phyloP scores from a whole-genome alignment of 2,113 vertebrate genomes.

The Calonectris borealis region DNA sequence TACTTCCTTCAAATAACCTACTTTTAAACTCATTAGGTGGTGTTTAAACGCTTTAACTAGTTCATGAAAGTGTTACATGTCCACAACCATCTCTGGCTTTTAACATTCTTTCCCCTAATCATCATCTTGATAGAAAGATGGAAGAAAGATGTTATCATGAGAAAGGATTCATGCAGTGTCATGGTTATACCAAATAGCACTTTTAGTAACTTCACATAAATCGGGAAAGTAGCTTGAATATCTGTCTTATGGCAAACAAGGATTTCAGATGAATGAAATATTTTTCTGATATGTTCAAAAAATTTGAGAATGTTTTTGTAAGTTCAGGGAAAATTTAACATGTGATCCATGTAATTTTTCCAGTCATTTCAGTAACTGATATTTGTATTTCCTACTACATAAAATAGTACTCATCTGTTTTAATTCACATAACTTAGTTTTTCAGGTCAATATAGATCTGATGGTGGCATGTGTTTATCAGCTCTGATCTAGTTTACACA shows the following conservation, averaged over 20 bases:
- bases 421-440: not conserved
- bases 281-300: not conserved
- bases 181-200: not conserved
- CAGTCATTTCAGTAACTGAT: not conserved
- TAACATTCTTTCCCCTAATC: not conserved
- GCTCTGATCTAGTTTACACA: not conserved
- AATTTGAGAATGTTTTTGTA: not conserved
- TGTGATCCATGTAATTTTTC: not conserved
- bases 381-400: not conserved
- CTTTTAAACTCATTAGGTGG: not conserved
- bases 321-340: not conserved
- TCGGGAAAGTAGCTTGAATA: not conserved
- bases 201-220: not conserved
- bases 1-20: not conserved
- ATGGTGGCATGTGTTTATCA: not conserved
- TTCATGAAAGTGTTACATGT: not conserved
- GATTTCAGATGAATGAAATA: not conserved
- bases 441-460: not conserved
- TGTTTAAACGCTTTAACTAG: not conserved
- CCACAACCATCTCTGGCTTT: not conserved
- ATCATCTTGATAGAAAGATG: not conserved
- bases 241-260: not conserved
- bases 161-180: not conserved
- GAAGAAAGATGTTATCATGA: not conserved
- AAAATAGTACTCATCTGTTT: not conserved